phyloP scores from a whole-genome alignment of 1,140 invertebrate species.

The Babylonia areolata region DNA sequence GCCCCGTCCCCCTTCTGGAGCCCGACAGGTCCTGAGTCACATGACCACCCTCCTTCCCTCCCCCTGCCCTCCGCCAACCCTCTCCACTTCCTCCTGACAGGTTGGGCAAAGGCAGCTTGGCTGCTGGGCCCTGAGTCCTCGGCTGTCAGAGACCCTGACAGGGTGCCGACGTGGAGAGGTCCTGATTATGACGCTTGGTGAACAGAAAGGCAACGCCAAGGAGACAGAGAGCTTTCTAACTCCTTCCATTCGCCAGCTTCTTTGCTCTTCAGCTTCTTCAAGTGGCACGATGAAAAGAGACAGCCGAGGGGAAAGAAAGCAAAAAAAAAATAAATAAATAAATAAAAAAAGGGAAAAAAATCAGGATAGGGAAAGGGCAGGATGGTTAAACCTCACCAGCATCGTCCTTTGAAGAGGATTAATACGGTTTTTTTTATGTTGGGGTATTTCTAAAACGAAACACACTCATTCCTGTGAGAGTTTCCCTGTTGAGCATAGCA shows the following conservation, averaged over 20 bases:
- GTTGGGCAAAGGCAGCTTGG: not conserved
- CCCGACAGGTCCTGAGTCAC: no score
- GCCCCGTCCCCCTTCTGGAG: no score
- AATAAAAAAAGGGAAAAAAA: not conserved
- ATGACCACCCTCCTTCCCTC: no score
- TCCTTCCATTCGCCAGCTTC: not conserved
- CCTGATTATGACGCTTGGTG: conserved; percentile 25
- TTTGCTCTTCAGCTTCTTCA: not conserved
- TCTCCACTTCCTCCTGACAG: not conserved
- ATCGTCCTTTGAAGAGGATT: not conserved
- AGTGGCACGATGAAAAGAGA: not conserved
- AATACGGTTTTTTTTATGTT: no score
- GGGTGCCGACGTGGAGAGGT: not conserved
- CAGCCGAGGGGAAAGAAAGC: not conserved
- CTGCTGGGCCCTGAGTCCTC: not conserved
- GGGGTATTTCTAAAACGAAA: no score
- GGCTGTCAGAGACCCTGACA: conserved; percentile 14
- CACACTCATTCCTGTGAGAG: no score
- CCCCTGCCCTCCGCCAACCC: not conserved
- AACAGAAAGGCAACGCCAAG: conserved; percentile 15
- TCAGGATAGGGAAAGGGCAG: not conserved
- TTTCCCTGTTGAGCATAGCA: no score
- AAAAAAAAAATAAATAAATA: not conserved
- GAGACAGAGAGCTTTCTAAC: not conserved
- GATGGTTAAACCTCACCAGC: not conserved